These are phyloP conservation scores for Cactoblastis cactorum DNA, from an alignment of 2,888 invertebrate genomes.

Conservation along the genomic window DNA sequence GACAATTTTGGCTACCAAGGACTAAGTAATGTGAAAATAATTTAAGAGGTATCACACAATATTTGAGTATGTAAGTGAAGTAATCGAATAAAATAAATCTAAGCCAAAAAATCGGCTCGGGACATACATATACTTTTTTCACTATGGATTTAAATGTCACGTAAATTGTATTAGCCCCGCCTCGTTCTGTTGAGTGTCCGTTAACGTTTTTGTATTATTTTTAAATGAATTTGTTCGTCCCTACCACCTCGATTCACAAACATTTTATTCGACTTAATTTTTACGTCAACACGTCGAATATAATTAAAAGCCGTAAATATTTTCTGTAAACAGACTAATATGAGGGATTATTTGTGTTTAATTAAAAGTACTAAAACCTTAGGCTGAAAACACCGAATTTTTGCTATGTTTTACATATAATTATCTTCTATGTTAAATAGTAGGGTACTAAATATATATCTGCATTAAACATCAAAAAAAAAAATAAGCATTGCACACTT, in stretches of 20 bases:
- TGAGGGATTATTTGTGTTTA: neutral
- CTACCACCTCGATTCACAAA: conserved; percentile 1
- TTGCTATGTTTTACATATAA: too few species aligned
- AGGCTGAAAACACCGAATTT: too few species aligned
- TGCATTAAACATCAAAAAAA: too few species aligned
- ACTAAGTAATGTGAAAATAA: too few species aligned
- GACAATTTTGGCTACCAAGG: too few species aligned
- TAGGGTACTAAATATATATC: too few species aligned
- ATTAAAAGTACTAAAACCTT: neutral
- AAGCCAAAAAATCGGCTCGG: conserved; percentile 1
- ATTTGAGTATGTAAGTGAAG: too few species aligned
- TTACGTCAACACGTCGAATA: conserved; percentile 15
- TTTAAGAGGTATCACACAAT: too few species aligned
- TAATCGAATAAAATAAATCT: conserved; percentile 1
- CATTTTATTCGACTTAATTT: conserved; percentile 20
- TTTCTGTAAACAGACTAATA: conserved; percentile 12
- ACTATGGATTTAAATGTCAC: conserved; percentile 27
- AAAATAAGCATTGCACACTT: too few species aligned
- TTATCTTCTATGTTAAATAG: too few species aligned
- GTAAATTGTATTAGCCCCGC: conserved; percentile 33
- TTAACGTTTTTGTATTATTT: conserved; percentile 27
- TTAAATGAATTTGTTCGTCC: conserved; percentile 17
- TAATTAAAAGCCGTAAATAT: conserved; percentile 9
- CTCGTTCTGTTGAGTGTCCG: conserved; percentile 30
- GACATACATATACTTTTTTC: neutral